Evolutionary conservation across 2,113 vertebrate genomes (phyloP).

Genomic region (Cryptotis parvus): DNA sequence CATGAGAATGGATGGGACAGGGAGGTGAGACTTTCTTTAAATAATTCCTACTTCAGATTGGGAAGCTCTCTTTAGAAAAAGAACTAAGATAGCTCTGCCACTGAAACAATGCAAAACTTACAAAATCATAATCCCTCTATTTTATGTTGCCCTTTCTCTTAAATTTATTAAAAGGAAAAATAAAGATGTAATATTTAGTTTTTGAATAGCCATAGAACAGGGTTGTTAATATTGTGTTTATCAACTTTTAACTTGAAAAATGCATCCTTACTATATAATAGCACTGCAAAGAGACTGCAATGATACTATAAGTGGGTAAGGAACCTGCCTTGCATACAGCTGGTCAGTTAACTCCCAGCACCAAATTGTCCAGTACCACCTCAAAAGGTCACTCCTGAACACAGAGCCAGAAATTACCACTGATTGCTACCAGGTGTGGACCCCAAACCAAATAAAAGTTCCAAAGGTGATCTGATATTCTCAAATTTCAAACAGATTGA

Average conservation of each 20-base stretch:
- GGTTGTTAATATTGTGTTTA: neutral
- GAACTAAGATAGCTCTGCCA: neutral
- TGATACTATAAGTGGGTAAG: too few species aligned
- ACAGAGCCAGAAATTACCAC: too few species aligned
- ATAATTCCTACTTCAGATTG: slow-evolving; percentile 32
- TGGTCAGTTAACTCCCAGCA: too few species aligned
- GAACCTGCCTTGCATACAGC: too few species aligned
- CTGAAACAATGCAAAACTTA: neutral
- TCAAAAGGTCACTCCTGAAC: too few species aligned
- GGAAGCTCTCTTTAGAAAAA: neutral
- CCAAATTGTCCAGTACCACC: too few species aligned
- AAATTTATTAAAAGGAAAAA: slow-evolving; percentile 22
- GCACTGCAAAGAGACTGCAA: neutral
- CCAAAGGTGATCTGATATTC: too few species aligned
- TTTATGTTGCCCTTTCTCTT: neutral
- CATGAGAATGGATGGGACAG: neutral
- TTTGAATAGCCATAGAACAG: neutral
- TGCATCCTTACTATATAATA: neutral
- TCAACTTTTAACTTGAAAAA: neutral
- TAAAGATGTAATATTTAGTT: neutral
- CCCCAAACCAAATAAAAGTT: too few species aligned
- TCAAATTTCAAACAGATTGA: neutral
- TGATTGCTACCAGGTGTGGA: too few species aligned
- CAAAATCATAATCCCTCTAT: neutral
- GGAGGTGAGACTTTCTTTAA: slow-evolving; percentile 55